Conservation (phyloP, 2,888 invertebrate genomes). For the Melanotus villosus region DNA sequence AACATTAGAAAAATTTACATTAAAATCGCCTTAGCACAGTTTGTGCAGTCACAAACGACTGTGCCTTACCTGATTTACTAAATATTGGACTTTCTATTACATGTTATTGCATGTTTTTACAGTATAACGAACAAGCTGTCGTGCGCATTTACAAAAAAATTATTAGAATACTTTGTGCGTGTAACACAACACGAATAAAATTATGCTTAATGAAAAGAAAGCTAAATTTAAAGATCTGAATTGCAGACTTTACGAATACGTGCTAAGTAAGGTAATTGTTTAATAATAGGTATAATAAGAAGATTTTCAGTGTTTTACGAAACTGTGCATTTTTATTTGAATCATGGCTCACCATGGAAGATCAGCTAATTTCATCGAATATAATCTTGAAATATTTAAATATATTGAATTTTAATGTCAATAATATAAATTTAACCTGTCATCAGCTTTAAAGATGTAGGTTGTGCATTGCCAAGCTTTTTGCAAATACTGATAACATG, state of each 20-base stretch:
- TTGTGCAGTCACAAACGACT: not conserved
- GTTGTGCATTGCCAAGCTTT: too few relatives aligned
- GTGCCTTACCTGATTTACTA: conserved; percentile 5
- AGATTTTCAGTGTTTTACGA: too few relatives aligned
- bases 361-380: too few relatives aligned
- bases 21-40: conserved; percentile 6
- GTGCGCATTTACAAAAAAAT: conserved; percentile 8
- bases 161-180: conserved; percentile 1
- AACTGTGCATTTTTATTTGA: too few relatives aligned
- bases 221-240: not conserved
- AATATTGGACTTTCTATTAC: conserved; percentile 14
- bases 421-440: too few relatives aligned
- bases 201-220: not conserved
- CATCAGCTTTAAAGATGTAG: too few relatives aligned
- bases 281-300: too few relatives aligned
- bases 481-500: too few relatives aligned
- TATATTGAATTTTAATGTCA: too few relatives aligned
- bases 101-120: not conserved
- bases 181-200: not conserved
- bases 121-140: conserved; percentile 4
- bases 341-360: too few relatives aligned
- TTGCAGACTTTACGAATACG: not conserved
- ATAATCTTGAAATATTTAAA: too few relatives aligned
- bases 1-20: conserved; percentile 24
- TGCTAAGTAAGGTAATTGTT: not conserved